These are phyloP conservation scores for Pimephales promelas DNA, from an alignment of 2,113 vertebrate genomes.

Conservation along the genomic window DNA sequence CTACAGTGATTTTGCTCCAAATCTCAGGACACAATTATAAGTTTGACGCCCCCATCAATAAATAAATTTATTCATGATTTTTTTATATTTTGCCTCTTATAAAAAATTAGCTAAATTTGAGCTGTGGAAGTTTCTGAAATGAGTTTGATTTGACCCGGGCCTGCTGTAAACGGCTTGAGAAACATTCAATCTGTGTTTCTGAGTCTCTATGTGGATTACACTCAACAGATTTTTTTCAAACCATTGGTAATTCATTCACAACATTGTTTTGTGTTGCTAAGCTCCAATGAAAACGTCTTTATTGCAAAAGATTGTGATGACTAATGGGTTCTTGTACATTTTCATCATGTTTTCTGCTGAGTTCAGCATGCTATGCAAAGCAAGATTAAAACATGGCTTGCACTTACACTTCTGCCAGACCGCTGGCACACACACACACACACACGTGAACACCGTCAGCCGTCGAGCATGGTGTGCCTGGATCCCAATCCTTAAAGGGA, in stretches of 20 bases:
- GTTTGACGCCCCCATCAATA: too few relatives aligned
- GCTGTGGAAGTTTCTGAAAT: too few relatives aligned
- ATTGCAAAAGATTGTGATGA: constrained; percentile 2
- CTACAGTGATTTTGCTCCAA: too few relatives aligned
- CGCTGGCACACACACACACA: neutral
- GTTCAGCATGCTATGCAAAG: neutral
- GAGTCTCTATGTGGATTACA: neutral
- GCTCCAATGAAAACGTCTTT: neutral
- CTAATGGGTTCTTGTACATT: neutral
- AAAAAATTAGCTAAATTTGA: too few relatives aligned
- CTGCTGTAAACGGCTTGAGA: neutral
- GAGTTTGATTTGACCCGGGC: neutral
- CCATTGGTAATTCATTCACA: neutral
- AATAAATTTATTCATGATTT: too few relatives aligned
- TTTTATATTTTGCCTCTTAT: too few relatives aligned
- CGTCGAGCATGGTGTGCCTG: too few relatives aligned
- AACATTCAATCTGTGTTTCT: neutral
- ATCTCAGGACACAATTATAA: too few relatives aligned
- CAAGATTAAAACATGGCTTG: neutral
- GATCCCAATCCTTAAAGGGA: too few relatives aligned
- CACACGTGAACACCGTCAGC: too few relatives aligned
- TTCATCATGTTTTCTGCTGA: neutral
- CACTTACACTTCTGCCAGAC: neutral
- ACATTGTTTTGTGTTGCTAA: neutral
- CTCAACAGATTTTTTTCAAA: neutral